Percentiles rank a stretch among this genome's conserved stretches.
phyloP scores from a whole-genome alignment of 2,113 vertebrate species.

The Gymnobelideus leadbeateri region DNA sequence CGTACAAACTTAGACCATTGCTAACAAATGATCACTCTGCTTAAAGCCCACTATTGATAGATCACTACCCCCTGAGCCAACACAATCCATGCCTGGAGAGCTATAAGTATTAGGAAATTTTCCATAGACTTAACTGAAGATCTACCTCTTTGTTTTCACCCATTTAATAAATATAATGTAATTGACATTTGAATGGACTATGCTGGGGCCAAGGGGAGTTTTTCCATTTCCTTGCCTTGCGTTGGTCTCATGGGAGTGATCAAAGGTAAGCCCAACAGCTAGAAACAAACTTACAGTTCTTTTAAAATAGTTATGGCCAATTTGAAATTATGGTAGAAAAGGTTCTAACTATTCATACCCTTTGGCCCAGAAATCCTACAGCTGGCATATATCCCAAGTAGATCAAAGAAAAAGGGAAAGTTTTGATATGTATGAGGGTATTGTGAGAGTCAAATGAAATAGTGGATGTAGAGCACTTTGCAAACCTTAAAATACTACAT shows the following conservation, averaged over 20 bases:
- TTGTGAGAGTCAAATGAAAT: neutral
- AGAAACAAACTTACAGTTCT: neutral
- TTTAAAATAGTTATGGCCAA: neutral
- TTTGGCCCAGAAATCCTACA: neutral
- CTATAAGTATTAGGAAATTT: no score
- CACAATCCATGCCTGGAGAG: no score
- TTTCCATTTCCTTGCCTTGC: neutral
- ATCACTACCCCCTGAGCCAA: neutral
- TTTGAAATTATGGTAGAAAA: neutral
- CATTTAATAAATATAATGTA: neutral
- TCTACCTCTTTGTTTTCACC: neutral
- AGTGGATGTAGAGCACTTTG: neutral
- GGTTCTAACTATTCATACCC: neutral
- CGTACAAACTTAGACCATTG: neutral
- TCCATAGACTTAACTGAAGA: no score
- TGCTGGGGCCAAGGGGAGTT: neutral
- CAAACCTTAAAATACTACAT: neutral
- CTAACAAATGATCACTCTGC: neutral
- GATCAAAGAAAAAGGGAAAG: neutral
- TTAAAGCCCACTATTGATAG: neutral
- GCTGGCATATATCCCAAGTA: neutral
- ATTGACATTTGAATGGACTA: neutral
- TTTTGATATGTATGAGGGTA: neutral
- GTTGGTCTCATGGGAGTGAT: neutral
- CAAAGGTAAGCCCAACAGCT: neutral